Percentiles rank a stretch among this genome's conserved stretches.
Conservation (phyloP, 2,113 vertebrate genomes). For the Phoxinus phoxinus region DNA sequence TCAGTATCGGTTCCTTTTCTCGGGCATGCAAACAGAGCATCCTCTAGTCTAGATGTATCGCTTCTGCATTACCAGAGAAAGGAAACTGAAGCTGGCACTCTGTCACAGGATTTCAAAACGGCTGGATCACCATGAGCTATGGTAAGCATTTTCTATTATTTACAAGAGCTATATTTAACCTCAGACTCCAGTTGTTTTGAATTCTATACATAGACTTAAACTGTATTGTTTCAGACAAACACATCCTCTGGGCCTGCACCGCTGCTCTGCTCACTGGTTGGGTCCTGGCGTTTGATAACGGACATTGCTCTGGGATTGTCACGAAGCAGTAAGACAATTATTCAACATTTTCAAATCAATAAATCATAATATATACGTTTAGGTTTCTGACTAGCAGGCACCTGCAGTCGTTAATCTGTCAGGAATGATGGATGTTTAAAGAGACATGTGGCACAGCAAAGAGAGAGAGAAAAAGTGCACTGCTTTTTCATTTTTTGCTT, state of each 20-base stretch:
- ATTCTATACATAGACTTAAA: not conserved
- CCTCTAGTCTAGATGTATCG: not conserved
- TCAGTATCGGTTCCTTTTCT: conserved; percentile 33
- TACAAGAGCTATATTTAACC: not conserved
- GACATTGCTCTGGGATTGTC: not conserved
- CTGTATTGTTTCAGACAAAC: conserved; percentile 34
- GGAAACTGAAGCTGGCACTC: conserved; percentile 9
- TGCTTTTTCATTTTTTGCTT: conserved; percentile 7
- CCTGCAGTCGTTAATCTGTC: not conserved
- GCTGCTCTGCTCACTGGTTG: conserved; percentile 38
- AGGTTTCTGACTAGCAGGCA: too few species aligned
- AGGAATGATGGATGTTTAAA: not conserved
- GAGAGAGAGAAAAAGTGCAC: too few species aligned
- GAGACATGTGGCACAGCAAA: too few species aligned
- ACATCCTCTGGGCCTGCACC: conserved; percentile 30
- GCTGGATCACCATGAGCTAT: conserved; percentile 24
- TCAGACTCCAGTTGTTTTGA: not conserved
- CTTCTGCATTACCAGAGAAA: conserved; percentile 21
- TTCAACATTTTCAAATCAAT: not conserved
- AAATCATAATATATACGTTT: not conserved
- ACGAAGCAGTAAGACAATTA: conserved; percentile 32
- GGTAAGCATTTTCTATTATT: conserved; percentile 13
- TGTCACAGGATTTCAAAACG: not conserved
- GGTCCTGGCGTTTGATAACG: conserved; percentile 34
- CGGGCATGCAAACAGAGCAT: not conserved